These are phyloP conservation scores for Sciaenops ocellatus DNA, from an alignment of 2,797 vertebrate genomes.

Conservation along the genomic window DNA sequence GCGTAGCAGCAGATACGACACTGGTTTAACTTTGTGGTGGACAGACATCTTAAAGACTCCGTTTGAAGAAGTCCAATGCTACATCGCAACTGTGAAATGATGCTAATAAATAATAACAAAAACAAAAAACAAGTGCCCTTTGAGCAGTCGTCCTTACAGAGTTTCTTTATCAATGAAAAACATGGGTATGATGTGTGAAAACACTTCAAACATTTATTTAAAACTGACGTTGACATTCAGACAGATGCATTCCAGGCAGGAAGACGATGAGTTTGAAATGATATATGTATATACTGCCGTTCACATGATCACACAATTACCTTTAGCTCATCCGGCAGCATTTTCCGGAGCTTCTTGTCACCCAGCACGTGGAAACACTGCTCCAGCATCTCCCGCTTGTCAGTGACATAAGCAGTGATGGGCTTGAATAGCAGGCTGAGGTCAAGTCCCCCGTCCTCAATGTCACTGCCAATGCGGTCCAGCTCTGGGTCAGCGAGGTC, in stretches of 20 bases:
- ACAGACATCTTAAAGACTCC: background rate
- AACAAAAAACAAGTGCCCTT: background rate
- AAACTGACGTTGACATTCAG: background rate
- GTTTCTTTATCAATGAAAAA: background rate
- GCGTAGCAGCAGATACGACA: background rate
- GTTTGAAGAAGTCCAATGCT: background rate
- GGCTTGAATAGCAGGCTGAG: slow-evolving; percentile 90
- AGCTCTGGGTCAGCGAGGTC: slow-evolving; percentile 83
- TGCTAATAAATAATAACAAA: too few relatives aligned
- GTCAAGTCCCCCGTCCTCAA: slow-evolving; percentile 96
- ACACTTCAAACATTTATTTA: background rate
- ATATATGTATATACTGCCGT: too few relatives aligned
- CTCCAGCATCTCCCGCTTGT: slow-evolving; percentile 94
- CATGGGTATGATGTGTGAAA: background rate
- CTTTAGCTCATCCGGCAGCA: slow-evolving; percentile 97
- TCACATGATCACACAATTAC: slow-evolving; percentile 69
- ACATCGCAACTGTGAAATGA: background rate
- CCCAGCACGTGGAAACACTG: slow-evolving; percentile 95
- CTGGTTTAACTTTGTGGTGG: background rate
- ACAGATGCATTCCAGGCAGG: background rate
- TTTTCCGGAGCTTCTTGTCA: slow-evolving; percentile 93
- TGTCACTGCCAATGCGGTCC: slow-evolving; percentile 91
- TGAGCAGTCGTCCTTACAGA: rapidly evolving
- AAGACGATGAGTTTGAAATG: background rate
- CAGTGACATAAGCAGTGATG: slow-evolving; percentile 91